These are phyloP conservation scores for Cervus canadensis DNA, from an alignment of 2,113 vertebrate species.

Conservation along the genomic window DNA sequence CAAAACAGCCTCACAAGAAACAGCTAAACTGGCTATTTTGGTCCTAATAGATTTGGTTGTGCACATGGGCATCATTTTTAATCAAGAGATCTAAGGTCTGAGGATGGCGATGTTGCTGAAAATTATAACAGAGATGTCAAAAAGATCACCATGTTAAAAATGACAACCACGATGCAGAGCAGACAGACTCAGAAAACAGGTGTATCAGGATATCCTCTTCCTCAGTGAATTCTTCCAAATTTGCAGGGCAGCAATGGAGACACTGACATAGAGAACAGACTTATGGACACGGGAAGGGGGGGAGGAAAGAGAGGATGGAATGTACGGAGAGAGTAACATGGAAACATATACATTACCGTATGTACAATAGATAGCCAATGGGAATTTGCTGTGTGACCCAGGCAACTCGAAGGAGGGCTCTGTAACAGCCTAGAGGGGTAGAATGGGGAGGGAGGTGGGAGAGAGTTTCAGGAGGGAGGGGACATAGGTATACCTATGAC, in stretches of 20 bases:
- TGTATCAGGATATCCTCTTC: not conserved
- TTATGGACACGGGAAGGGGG: rapidly evolving
- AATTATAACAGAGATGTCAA: not conserved
- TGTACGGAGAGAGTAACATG: not conserved
- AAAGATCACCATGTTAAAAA: not conserved
- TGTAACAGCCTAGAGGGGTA: not conserved
- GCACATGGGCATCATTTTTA: not conserved
- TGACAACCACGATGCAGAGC: not conserved
- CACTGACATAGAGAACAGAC: not conserved
- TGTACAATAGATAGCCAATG: not conserved
- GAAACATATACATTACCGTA: not conserved
- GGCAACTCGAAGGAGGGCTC: not conserved
- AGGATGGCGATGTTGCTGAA: not conserved
- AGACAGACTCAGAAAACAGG: not conserved
- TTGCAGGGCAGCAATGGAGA: not conserved
- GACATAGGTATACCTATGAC: not conserved
- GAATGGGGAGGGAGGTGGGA: not conserved
- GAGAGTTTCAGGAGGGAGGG: not conserved
- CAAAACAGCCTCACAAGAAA: constrained; percentile 34
- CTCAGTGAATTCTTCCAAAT: not conserved
- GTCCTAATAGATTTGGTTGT: not conserved
- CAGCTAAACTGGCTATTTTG: not conserved
- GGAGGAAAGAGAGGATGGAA: not conserved
- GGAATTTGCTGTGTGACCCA: not conserved
- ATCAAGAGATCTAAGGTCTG: not conserved